phyloP scores from a whole-genome alignment of 2,113 vertebrate species.

The Ancistrus triradiatus region DNA sequence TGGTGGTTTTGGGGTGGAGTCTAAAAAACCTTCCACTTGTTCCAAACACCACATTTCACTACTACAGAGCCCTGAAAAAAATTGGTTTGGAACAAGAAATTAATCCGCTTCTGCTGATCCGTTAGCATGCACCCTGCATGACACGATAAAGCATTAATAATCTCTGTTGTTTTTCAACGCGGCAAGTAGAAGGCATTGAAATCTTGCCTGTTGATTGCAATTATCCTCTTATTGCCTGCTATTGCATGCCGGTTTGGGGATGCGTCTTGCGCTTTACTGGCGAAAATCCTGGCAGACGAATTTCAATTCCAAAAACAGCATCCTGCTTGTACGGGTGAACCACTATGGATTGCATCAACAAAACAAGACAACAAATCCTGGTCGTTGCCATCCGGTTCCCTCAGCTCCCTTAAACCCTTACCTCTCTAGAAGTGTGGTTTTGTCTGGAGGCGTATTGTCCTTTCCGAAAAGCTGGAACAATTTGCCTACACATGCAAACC shows the following conservation, averaged over 20 bases:
- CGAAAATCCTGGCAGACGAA: neutral
- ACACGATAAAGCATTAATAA: constrained; percentile 9
- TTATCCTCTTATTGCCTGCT: constrained; percentile 30
- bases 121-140: neutral
- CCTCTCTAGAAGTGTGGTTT: constrained; percentile 19
- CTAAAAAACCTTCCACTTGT: no score
- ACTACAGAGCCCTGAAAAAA: no score
- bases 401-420: constrained; percentile 21
- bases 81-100: no score
- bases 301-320: neutral
- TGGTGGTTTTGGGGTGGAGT: no score
- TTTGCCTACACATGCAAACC: constrained; percentile 25
- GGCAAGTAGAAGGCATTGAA: neutral
- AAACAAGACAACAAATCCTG: constrained; percentile 16
- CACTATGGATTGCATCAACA: no score
- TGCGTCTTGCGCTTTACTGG: neutral
- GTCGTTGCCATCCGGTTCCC: neutral
- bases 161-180: constrained; percentile 7
- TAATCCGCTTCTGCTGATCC: neutral
- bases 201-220: constrained; percentile 37
- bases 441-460: constrained; percentile 9
- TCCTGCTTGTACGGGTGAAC: neutral
- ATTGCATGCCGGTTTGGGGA: constrained; percentile 34
- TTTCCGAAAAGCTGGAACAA: constrained; percentile 31
- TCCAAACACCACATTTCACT: no score